Evolutionary conservation across 2,888 invertebrate species (phyloP), one percentile per base, ranked within the genome.

Genomic region (Dicranocentrus wangi): DNA sequence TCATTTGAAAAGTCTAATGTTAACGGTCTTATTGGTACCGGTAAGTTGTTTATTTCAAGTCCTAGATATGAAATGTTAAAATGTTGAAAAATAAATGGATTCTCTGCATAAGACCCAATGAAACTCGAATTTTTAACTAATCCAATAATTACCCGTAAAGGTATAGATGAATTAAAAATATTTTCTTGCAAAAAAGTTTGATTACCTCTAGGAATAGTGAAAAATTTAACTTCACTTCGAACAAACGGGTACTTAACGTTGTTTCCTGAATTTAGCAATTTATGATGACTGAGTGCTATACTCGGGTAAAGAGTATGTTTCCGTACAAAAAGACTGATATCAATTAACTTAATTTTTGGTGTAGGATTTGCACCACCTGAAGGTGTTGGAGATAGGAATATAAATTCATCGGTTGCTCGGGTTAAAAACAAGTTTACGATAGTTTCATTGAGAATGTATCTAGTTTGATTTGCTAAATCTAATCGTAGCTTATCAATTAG

Each of bases 181-280:
- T 88, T 88, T 61, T 88, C 88, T 60, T 88, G 77, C 0, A 86
- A 81, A 71, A 87, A 86, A 15, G 83, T 84, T 39, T 85, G 85
- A 19, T 86, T 65, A 3, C 84, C 85, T n/a, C 27, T 32, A 0
- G 84, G 83, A 25, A 87, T 81, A 0, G 85, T 85, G 32, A 85
- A 85, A 1, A 75, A 77, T 81, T 85, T 83, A 1, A 85, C 68
- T n/a, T 86, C 77, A 13, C 81, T 83, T n/a, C 81, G 32, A 21
- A 69, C 81, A 7, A 83, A 58, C 0, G 86, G 85, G 69, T 87
- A 87, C 79, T 82, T 82, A 0, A 85, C 86, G 3, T 61, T 61
- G 10, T 79, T 21, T 0, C 82, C 75, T 5, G 68, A 73, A 43
- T 81, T 81, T 10, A 87, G 53, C 0, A 85, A 65, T 43, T 81